phyloP scores from a whole-genome alignment of 2,888 invertebrate species.

The Stomorhina lunata region DNA sequence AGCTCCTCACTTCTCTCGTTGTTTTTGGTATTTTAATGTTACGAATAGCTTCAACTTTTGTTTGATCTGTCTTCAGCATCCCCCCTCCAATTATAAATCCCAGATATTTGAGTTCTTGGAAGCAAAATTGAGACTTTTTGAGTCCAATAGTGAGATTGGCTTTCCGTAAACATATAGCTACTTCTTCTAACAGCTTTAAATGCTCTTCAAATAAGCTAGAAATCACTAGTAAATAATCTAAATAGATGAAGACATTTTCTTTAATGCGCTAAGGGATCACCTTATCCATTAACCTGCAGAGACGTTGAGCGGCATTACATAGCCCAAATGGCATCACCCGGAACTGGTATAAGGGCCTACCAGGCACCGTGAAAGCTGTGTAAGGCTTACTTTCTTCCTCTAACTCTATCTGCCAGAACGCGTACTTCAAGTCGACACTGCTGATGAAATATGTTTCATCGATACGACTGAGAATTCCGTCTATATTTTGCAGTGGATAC shows the following conservation, averaged over 20 bases:
- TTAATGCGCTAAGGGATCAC: not conserved
- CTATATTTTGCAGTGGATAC: slow-evolving; percentile 5
- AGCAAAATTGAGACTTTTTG: slow-evolving; percentile 15
- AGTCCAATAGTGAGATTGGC: too few species aligned
- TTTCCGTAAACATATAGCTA: too few species aligned
- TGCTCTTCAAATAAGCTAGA: not conserved
- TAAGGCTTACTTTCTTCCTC: slow-evolving; percentile 25
- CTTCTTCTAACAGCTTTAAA: not conserved
- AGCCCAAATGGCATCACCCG: slow-evolving; percentile 54
- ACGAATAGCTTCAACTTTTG: not conserved
- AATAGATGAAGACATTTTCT: slow-evolving; percentile 2
- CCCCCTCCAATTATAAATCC: slow-evolving; percentile 16
- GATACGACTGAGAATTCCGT: slow-evolving; percentile 58
- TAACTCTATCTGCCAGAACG: slow-evolving; percentile 49
- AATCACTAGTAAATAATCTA: slow-evolving; percentile 1
- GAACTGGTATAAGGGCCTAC: slow-evolving; percentile 53
- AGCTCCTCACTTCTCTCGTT: slow-evolving; percentile 1
- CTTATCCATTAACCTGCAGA: slow-evolving; percentile 62
- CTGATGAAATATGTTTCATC: slow-evolving; percentile 70
- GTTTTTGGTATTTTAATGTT: not conserved
- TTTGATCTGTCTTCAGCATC: slow-evolving; percentile 7
- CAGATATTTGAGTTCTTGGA: slow-evolving; percentile 17
- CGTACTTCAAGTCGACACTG: slow-evolving; percentile 64
- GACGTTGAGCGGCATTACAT: slow-evolving; percentile 41
- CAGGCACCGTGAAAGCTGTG: slow-evolving; percentile 55